Base-by-base conservation (phyloP, 2,797 vertebrate species). In the Poecilia wingei region DNA sequence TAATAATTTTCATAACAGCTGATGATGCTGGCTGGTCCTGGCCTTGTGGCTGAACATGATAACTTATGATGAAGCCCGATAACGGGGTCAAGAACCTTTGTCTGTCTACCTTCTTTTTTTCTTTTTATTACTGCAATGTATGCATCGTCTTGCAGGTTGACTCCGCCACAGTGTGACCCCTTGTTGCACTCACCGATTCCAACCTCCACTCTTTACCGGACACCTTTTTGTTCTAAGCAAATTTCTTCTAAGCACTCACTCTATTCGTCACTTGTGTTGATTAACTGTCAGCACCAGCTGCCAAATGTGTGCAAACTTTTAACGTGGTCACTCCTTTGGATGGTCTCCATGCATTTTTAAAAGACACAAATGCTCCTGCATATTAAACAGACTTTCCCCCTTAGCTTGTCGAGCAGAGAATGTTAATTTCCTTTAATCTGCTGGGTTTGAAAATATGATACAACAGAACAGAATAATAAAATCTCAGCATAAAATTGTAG, bases 291-390 rank as follows among this genome's bases (percentile, higher is more conserved):
- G 81, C 87, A 84, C 64, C 86, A 81, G 83, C 89, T 93, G 92
- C 91, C 90, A 94, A 92, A 92, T 83, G 84, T 89, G 86, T 89
- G 87, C 85, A 90, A 89, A 90, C 92, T 91, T 92, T 93, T 93
- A 93, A 92, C 92, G 85, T 87, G 73, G 82, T 86, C 88, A 88
- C 88, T 92, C 84, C 86, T 75, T 76, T 93, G 93, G 93, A 88
- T 88, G 75, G 51, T 81, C 85, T 89, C 91, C 91, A 92, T 77
- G 61, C 70, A 68, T 82, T 77, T 86, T 86, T 79, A 86, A 80
- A 83, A 75, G 83, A 79, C 18, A 51, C 81, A 80, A 33, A 47
- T 47, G 72, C 36, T 3, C n/a, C 57, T 49, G 31, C 79, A 53
- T 79, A 51, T 20, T 74, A 73, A 78, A 83, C 53, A 71, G 74